A percentile compares a stretch with the other conserved stretches of the same genome.
These are phyloP conservation scores for Campaea margaritaria DNA, from an alignment of 2,888 invertebrate species.

Conservation along the genomic window DNA sequence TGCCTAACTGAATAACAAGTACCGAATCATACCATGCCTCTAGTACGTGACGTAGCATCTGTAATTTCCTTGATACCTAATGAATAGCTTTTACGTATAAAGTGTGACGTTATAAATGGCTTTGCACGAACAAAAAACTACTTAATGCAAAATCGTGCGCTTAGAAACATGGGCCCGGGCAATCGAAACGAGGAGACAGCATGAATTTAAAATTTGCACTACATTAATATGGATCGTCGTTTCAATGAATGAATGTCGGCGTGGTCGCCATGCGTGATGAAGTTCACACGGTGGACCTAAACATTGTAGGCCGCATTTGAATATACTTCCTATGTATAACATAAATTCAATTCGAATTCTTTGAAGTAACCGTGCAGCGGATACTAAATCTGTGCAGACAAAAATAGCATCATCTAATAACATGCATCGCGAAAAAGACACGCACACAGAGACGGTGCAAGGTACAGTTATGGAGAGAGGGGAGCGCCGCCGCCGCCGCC, in stretches of 20 bases:
- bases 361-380: slow-evolving; percentile 79
- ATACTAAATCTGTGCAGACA: slow-evolving; percentile 72
- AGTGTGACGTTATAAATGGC: slow-evolving; percentile 76
- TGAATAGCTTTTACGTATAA: slow-evolving; percentile 69
- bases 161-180: slow-evolving; percentile 75
- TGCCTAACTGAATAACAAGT: slow-evolving; percentile 59
- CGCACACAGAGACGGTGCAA: slow-evolving; percentile 42
- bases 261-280: slow-evolving; percentile 83
- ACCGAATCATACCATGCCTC: slow-evolving; percentile 53
- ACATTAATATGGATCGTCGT: slow-evolving; percentile 85
- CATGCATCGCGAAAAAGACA: slow-evolving; percentile 64
- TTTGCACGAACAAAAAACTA: slow-evolving; percentile 77
- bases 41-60: slow-evolving; percentile 63
- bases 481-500: slow-evolving; percentile 34
- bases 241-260: slow-evolving; percentile 83
- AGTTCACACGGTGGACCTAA: slow-evolving; percentile 83
- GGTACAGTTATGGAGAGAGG: slow-evolving; percentile 61
- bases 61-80: slow-evolving; percentile 67
- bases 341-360: slow-evolving; percentile 81
- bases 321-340: slow-evolving; percentile 84
- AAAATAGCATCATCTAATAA: slow-evolving; percentile 78
- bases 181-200: slow-evolving; percentile 78
- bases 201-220: slow-evolving; percentile 85
- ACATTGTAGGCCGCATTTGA: slow-evolving; percentile 83
- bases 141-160: slow-evolving; percentile 82